Evolutionary conservation across 2,888 invertebrate species (phyloP).

Genomic region (Tetragnatha montana): DNA sequence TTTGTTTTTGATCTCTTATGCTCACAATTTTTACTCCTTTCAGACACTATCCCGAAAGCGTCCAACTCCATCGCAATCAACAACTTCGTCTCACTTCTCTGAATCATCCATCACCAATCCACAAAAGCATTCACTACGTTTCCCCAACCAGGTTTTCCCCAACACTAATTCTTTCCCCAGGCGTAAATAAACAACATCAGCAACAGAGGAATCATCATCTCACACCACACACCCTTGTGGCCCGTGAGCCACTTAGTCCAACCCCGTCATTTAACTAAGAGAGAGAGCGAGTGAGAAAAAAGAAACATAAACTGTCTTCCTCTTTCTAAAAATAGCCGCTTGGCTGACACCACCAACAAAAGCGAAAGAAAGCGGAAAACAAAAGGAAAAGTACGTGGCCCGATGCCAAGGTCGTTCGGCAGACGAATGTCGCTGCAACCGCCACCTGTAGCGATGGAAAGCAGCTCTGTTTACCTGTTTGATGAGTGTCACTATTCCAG

Average conservation of each 20-base stretch:
- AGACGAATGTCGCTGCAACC: background rate
- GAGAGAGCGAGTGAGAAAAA: slow-evolving; percentile 9
- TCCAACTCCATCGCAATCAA: too few relatives aligned
- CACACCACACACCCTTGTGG: background rate
- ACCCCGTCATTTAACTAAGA: background rate
- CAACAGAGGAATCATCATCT: background rate
- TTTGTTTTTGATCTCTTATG: too few relatives aligned
- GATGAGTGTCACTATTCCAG: background rate
- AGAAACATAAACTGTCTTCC: slow-evolving; percentile 25
- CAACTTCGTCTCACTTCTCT: too few relatives aligned
- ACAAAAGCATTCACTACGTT: background rate
- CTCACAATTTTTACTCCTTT: too few relatives aligned
- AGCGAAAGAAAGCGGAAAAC: background rate
- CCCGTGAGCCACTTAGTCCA: background rate
- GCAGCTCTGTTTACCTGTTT: background rate
- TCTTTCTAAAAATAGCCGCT: slow-evolving; percentile 41
- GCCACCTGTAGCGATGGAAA: background rate
- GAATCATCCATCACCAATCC: too few relatives aligned
- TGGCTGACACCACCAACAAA: slow-evolving; percentile 21
- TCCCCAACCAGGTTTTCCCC: background rate
- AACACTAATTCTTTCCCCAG: background rate
- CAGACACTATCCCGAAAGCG: too few relatives aligned
- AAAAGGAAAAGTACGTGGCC: background rate
- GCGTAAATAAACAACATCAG: background rate
- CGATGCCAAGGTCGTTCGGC: background rate